phyloP scores from a whole-genome alignment of 37 sponge, comb jelly and placozoan genomes.

The Beroe ovata region DNA sequence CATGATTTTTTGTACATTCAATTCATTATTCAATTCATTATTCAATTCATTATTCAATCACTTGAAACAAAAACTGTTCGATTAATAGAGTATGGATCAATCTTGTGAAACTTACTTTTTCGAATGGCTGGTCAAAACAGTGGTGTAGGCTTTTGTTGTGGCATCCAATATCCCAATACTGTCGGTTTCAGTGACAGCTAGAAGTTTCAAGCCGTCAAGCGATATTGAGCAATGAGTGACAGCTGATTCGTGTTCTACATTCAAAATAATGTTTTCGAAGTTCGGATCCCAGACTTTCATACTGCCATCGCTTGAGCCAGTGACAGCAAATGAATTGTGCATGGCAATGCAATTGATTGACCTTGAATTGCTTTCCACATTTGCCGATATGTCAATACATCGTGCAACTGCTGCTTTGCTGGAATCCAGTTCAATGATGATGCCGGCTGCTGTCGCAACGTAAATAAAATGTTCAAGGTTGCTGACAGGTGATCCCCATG shows the following conservation, averaged over 20 bases:
- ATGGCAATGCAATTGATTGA: constrained; percentile 73
- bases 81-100: too few relatives aligned
- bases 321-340: constrained; percentile 79
- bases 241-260: constrained; percentile 70
- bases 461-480: constrained; percentile 7
- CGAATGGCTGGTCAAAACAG: constrained; percentile 79
- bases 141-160: constrained; percentile 72
- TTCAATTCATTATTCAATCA: too few relatives aligned
- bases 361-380: neutral
- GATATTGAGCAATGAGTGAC: constrained; percentile 74
- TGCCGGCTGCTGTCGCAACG: constrained; percentile 15
- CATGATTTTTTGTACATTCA: too few relatives aligned
- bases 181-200: constrained; percentile 78
- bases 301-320: constrained; percentile 81
- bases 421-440: constrained; percentile 43
- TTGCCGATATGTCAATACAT: constrained; percentile 31
- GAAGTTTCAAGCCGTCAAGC: constrained; percentile 77
- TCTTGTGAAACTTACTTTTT: constrained; percentile 58
- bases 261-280: constrained; percentile 78
- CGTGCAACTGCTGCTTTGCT: neutral
- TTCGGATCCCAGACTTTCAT: constrained; percentile 85
- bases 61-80: too few relatives aligned
- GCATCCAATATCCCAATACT: constrained; percentile 88
- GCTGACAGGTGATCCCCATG: constrained; percentile 15
- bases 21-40: too few relatives aligned